Percentiles rank a stretch among this genome's conserved stretches.
phyloP scores from a whole-genome alignment of 2,113 vertebrate genomes.

The Oreochromis tanganicae region DNA sequence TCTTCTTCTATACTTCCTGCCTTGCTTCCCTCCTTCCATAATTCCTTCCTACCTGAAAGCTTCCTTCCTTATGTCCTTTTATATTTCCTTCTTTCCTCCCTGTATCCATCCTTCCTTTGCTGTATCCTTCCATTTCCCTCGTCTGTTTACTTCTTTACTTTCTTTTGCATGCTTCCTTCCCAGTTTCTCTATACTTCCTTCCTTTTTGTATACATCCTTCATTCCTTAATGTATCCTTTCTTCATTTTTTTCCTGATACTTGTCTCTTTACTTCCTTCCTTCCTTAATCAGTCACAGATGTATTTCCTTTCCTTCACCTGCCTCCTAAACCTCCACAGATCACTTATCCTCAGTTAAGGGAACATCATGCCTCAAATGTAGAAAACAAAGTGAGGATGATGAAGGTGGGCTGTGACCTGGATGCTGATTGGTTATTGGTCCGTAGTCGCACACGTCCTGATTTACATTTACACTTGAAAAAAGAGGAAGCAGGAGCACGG shows the following conservation, averaged over 20 bases:
- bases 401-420: not conserved
- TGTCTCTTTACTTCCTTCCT: not conserved
- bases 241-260: accelerated
- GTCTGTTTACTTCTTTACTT: not conserved
- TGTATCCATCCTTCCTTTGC: not conserved
- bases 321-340: not conserved
- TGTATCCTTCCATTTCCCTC: not conserved
- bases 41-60: not conserved
- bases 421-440: not conserved
- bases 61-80: not conserved
- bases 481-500: not conserved
- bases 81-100: not conserved
- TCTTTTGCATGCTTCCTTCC: not conserved
- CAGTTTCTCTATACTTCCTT: not conserved
- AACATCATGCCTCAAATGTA: not conserved
- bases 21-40: not conserved
- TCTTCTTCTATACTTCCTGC: not conserved
- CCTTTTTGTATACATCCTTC: not conserved
- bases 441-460: not conserved
- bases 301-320: not conserved
- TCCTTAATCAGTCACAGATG: not conserved
- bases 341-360: not conserved
- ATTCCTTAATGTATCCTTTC: not conserved
- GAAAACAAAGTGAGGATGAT: not conserved
- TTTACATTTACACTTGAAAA: not conserved